Evolutionary conservation across 1,140 invertebrate genomes (phyloP).

Genomic region (Notospermus geniculatus): DNA sequence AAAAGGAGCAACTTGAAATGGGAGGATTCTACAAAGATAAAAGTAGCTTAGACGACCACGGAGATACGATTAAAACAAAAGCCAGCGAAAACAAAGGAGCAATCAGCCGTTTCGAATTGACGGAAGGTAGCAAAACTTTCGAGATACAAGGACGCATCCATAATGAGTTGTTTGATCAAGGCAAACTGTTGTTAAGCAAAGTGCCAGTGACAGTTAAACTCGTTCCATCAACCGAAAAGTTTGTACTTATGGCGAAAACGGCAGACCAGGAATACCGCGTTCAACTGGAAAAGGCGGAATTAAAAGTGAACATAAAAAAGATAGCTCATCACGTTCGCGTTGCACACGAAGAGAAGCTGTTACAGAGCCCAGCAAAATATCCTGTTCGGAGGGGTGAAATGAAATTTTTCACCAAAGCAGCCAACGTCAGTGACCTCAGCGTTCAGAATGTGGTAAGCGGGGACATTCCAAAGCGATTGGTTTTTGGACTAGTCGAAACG

Average conservation of each 20-base stretch:
- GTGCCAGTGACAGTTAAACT: not conserved
- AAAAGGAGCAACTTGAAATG: not conserved
- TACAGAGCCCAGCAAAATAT: not conserved
- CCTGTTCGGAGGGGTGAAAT: not conserved
- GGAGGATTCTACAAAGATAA: not conserved
- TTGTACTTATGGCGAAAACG: slow-evolving; percentile 1
- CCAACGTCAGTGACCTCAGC: not conserved
- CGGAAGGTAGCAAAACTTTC: not conserved
- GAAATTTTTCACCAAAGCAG: not conserved
- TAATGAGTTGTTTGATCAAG: not conserved
- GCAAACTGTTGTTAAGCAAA: not conserved
- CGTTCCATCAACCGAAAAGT: not conserved
- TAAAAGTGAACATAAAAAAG: not conserved
- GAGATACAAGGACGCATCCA: not conserved
- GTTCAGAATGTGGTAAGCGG: not conserved
- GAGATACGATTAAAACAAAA: not conserved
- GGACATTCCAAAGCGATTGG: not conserved
- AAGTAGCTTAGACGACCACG: not conserved
- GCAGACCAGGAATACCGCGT: not conserved
- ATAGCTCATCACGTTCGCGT: not conserved
- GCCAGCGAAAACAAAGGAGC: not conserved
- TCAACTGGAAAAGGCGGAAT: not conserved
- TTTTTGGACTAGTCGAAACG: not conserved
- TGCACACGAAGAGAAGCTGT: not conserved
- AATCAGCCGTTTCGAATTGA: not conserved